Conservation (phyloP, 1,140 invertebrate species). For the Drosophila quadrilineata region DNA sequence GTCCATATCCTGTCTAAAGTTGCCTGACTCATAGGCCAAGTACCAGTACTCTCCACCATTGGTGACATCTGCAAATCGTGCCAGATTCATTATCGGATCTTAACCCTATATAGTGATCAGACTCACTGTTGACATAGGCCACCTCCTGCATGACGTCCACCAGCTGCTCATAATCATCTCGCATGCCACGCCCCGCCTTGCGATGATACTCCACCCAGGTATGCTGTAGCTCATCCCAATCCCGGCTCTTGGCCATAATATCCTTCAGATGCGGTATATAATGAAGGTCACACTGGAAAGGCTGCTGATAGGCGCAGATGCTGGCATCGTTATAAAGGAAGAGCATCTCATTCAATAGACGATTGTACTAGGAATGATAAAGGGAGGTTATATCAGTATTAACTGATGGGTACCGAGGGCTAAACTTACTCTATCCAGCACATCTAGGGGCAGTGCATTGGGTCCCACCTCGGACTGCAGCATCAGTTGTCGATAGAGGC, state of each 20-base stretch:
- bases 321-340: slow-evolving; percentile 93
- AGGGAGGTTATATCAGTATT: neutral
- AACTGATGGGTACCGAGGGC: too few relatives aligned
- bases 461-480: slow-evolving; percentile 91
- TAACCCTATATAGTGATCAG: neutral
- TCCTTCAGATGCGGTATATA: slow-evolving; percentile 89
- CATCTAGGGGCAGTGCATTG: slow-evolving; percentile 90
- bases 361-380: slow-evolving; percentile 88
- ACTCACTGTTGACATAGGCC: slow-evolving; percentile 91
- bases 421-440: slow-evolving; percentile 89
- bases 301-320: slow-evolving; percentile 91
- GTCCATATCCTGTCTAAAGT: slow-evolving; percentile 89
- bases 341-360: slow-evolving; percentile 93
- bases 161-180: slow-evolving; percentile 91
- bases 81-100: neutral
- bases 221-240: slow-evolving; percentile 92
- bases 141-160: slow-evolving; percentile 93
- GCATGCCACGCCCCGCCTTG: slow-evolving; percentile 89
- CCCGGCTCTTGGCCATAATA: slow-evolving; percentile 87
- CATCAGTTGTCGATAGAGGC: slow-evolving; percentile 88
- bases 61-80: slow-evolving; percentile 86
- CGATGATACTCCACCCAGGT: slow-evolving; percentile 94
- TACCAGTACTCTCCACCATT: slow-evolving; percentile 92
- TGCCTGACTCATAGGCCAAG: slow-evolving; percentile 89
- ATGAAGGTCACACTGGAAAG: slow-evolving; percentile 89